Evolutionary conservation across 2,888 invertebrate species (phyloP).

Genomic region (Drosophila recens): DNA sequence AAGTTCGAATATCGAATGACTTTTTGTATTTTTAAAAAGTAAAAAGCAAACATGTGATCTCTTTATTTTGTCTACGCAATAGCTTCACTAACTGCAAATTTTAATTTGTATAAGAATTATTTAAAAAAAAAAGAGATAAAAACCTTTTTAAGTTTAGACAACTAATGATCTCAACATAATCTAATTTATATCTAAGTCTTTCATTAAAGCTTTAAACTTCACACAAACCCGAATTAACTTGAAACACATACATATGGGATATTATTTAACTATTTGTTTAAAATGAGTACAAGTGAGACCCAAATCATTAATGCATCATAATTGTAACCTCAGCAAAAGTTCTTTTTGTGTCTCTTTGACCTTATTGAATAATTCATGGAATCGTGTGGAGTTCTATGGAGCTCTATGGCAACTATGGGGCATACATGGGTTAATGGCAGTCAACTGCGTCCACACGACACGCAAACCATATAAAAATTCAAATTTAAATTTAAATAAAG

Average conservation of each 20-base stretch:
- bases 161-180: not conserved
- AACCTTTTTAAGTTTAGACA: not conserved
- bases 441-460: conserved; percentile 72
- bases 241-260: not conserved
- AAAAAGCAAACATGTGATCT: too few species aligned
- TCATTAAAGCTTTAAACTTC: not conserved
- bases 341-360: conserved; percentile 60
- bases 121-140: not conserved
- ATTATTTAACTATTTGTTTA: not conserved
- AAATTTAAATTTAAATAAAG: conserved; percentile 70
- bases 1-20: too few species aligned
- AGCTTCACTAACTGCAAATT: not conserved
- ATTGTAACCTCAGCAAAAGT: conserved; percentile 27
- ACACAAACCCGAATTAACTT: not conserved
- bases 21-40: too few species aligned
- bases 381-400: conserved; percentile 11
- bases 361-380: conserved; percentile 77
- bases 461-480: conserved; percentile 65
- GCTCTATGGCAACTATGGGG: conserved; percentile 29
- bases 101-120: not conserved
- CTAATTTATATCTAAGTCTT: not conserved
- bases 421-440: conserved; percentile 68
- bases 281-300: conserved; percentile 11
- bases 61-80: not conserved
- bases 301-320: conserved; percentile 53